Evolutionary conservation across 1,140 invertebrate species (phyloP), one percentile per base, ranked within the genome.

Genomic region (Camponotus floridanus): DNA sequence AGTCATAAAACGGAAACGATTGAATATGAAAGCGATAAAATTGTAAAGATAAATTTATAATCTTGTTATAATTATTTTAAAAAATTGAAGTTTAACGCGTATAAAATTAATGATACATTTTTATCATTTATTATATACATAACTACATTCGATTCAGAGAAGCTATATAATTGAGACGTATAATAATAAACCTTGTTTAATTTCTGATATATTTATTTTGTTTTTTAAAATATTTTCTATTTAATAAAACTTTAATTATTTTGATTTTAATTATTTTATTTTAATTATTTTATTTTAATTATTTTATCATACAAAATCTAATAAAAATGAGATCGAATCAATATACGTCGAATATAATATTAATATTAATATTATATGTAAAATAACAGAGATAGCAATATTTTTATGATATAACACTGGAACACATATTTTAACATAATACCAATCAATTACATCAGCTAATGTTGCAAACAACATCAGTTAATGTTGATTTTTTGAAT

Each of bases 31-130:
- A 55, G 7, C 8, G 68, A 33, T 21, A 18, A 80, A 57, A 15
- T 59, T 21, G 15, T 80, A 57, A 26, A 70, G 15, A 51, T 79
- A 26, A 26, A 26, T 26, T 65, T 65, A 78, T 36, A 51, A 9
- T 65, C 31, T 11, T 33, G 7, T 39, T 18, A 68, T 45, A 45
- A 57, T 68, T 31, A 55, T n/a, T 11, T 1, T 11, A 51, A 45
- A 5, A 76, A 5, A 57, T 80, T 55, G 15, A 5, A 57, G 13
- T 70, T 39, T 39, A 42, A 80, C 31, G 18, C 18, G 39, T 67
- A 51, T 55, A 26, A 18, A 31, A 18, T 68, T 36, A 55, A 55
- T 21, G 26, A 39, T 39, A 39, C 3, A 68, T 26, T 79, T 68
- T 39, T n/a, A 31, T 39, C 39, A 18, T 26, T 1, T 13, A 21